Conservation (phyloP, 2,113 vertebrate species). For the Neodon shergylaensis region DNA sequence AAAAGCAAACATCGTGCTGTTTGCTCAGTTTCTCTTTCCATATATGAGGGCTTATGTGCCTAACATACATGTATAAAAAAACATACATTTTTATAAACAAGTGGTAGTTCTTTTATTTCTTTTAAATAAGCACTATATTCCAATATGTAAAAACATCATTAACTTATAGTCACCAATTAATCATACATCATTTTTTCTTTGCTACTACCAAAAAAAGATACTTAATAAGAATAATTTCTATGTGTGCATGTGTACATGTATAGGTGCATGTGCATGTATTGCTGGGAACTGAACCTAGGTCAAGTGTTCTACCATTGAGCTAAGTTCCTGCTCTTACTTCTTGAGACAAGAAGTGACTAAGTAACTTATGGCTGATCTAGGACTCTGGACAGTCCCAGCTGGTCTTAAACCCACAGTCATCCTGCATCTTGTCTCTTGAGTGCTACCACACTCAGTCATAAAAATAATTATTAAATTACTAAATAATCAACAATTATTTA, state of each 20-base stretch:
- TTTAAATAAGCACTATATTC: constrained; percentile 22
- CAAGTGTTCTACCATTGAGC: background rate
- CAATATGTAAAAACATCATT: background rate
- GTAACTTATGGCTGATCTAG: background rate
- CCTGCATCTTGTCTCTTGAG: background rate
- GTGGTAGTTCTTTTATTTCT: constrained; percentile 28
- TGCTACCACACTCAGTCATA: background rate
- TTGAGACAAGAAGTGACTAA: background rate
- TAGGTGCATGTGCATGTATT: background rate
- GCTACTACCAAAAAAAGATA: constrained; percentile 27
- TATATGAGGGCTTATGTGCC: background rate
- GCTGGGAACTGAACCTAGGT: background rate
- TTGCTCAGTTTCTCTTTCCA: background rate
- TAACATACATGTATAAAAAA: background rate
- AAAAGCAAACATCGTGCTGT: background rate
- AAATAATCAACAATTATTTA: background rate
- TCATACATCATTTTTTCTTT: background rate
- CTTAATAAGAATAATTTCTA: background rate
- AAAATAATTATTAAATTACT: background rate
- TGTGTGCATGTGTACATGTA: background rate
- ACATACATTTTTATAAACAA: background rate
- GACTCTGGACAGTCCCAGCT: background rate
- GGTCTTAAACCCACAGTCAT: background rate
- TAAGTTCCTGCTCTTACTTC: background rate
- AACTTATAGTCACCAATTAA: constrained; percentile 7